Evolutionary conservation across 2,113 vertebrate species (phyloP), one percentile per base, ranked within the genome.

Genomic region (Halcyon senegalensis): DNA sequence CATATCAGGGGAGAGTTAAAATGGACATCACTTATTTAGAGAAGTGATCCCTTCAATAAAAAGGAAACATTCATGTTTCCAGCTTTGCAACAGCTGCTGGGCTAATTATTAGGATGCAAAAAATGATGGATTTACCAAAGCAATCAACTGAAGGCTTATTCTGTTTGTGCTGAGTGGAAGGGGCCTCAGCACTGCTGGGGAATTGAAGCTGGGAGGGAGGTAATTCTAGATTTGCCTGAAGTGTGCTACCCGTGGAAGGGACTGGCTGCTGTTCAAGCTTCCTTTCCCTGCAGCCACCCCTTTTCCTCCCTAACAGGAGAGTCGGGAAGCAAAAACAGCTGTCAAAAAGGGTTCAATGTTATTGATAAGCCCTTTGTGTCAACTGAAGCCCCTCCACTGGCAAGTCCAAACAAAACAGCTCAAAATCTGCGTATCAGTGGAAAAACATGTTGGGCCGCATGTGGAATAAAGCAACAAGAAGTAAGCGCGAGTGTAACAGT

Each of bases 351-450:
- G 92, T 90, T 94, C 94, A 55, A 12, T 90, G 97, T 94, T 88
- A 96, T 95, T 92, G 97, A 98, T 98, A 97, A 98, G 85, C 91
- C 79, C 73, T 97, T 97, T 97, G 87, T 97, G 96, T 87, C 68
- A 77, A 64, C 87, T 84, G 90, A 95, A 94, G 81, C 81, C 90
- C 89, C 82, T 83, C 78, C 90, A 79, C 50, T 33, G 60, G 94
- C 73, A 81, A 93, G 94, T 96, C 96, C 94, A 97, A 98, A 97
- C 89, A 97, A 94, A 97, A 96, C 95, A 97, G 60, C 91, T 82
- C 84, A 70, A 95, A 94, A 90, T 91, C 93, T 91, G 88, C 41
- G 75, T 93, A 53, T 94, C 75, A 1, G 78, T 80, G 81, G 93
- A 90, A 95, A 96, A 97, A 79, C 92, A 93, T 87, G 93, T 89